These are phyloP conservation scores for Creontiades dilutus DNA, from an alignment of 2,888 invertebrate genomes.

Conservation along the genomic window DNA sequence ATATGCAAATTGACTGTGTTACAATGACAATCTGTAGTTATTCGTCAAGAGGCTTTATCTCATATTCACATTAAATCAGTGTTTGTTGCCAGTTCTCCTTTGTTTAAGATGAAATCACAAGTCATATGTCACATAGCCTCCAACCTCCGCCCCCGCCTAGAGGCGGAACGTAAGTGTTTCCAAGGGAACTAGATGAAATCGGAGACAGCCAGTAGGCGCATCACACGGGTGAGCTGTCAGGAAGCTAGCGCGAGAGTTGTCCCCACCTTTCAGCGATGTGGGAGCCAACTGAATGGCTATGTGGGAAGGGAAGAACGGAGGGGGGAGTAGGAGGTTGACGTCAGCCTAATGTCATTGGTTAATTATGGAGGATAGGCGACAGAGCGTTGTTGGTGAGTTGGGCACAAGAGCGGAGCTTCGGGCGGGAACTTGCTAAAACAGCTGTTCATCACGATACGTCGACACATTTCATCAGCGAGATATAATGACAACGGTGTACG, in stretches of 20 bases:
- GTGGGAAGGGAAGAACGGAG: not conserved
- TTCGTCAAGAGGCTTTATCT: not conserved
- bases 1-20: no score
- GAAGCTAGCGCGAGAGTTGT: conserved; percentile 20
- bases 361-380: conserved; percentile 1
- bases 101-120: conserved; percentile 12
- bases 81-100: not conserved
- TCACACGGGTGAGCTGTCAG: not conserved
- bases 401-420: not conserved
- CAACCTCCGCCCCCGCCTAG: not conserved
- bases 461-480: conserved; percentile 20
- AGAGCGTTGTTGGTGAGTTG: not conserved
- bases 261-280: conserved; percentile 12
- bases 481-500: not conserved
- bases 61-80: not conserved
- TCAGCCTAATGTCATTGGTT: conserved; percentile 28
- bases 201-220: not conserved
- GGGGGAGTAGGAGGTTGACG: not conserved
- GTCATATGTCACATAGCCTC: not conserved
- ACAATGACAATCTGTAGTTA: no score
- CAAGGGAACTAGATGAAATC: not conserved
- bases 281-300: conserved; percentile 3
- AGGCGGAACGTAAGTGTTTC: not conserved
- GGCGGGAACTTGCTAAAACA: conserved; percentile 15
- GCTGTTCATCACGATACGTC: conserved; percentile 29